These are phyloP conservation scores for Empidonax alnorum DNA, from an alignment of 2,113 vertebrate species.

Conservation along the genomic window DNA sequence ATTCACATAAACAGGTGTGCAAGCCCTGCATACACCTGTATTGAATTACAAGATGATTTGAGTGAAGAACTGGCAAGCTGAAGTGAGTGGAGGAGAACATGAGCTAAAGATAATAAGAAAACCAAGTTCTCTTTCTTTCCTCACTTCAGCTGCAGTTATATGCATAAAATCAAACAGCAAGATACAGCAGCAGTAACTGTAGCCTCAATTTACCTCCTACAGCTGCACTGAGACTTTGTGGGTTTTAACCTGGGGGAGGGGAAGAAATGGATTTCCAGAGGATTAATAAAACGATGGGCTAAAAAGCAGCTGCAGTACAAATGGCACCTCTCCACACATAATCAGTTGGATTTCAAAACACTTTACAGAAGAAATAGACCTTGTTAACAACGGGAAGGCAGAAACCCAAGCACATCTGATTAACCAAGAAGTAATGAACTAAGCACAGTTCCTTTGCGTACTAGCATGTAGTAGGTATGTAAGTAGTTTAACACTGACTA, in stretches of 20 bases:
- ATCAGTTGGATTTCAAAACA: neutral
- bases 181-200: neutral
- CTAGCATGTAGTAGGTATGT: neutral
- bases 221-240: neutral
- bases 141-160: neutral
- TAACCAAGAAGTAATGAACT: neutral
- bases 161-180: neutral
- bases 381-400: neutral
- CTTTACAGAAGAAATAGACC: neutral
- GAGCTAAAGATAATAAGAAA: neutral
- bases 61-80: neutral
- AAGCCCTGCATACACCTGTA: neutral
- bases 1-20: neutral
- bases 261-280: conserved; percentile 27
- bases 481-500: neutral
- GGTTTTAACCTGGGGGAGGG: conserved; percentile 11
- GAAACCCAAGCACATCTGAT: neutral
- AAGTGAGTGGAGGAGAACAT: neutral
- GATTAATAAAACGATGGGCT: neutral
- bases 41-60: neutral
- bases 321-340: neutral
- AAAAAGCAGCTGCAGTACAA: conserved; percentile 14
- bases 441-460: neutral
- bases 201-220: neutral
- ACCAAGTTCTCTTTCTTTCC: neutral